Evolutionary conservation across 1,140 invertebrate species (phyloP).

Genomic region (Brachionus koreanus): DNA sequence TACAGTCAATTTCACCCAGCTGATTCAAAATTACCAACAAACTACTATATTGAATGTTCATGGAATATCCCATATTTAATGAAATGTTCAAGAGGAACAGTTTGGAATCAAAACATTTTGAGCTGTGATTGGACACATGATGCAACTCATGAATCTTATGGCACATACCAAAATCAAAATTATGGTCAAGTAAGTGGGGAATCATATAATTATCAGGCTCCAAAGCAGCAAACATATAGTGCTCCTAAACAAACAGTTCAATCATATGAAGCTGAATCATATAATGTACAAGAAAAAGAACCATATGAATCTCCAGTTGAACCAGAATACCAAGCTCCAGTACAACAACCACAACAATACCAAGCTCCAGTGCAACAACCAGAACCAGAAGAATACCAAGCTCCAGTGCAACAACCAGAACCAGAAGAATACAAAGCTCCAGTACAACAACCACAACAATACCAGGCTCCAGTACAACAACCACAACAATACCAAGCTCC

Average conservation of each 20-base stretch:
- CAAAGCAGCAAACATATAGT: neutral
- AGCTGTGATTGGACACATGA: constrained; percentile 36
- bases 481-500: neutral
- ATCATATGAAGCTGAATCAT: neutral
- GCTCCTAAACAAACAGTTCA: neutral
- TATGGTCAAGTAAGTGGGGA: neutral
- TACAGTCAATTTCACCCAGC: constrained; percentile 12
- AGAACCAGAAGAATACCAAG: neutral
- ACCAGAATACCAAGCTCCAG: neutral
- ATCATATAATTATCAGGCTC: neutral
- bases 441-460: neutral
- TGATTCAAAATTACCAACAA: constrained; percentile 7
- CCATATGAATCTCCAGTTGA: neutral
- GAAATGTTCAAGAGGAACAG: constrained; percentile 33
- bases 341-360: neutral
- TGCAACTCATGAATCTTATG: constrained; percentile 22
- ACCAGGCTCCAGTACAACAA: neutral
- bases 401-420: neutral
- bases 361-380: neutral
- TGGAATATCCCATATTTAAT: constrained; percentile 43
- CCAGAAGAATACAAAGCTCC: neutral
- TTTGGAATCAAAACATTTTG: constrained; percentile 40
- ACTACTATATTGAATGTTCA: constrained; percentile 37
- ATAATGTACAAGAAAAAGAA: neutral
- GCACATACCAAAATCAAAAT: neutral